These are phyloP conservation scores for Ips nitidus DNA, from an alignment of 1,140 invertebrate genomes.

Conservation along the genomic window DNA sequence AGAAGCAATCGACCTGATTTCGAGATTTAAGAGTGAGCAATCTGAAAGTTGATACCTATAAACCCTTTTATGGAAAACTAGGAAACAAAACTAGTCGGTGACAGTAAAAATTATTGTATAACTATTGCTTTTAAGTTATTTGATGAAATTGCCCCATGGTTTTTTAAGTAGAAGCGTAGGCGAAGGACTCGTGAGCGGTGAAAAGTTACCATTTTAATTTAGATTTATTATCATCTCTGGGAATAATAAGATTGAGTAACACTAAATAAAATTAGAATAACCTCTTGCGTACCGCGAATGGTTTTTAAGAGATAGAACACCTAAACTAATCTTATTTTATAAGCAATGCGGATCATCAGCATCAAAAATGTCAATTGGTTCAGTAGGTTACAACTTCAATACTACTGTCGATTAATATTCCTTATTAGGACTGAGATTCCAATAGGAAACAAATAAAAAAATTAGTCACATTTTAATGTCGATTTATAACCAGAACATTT, in stretches of 20 bases:
- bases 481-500: too few species aligned
- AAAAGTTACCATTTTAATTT: background rate
- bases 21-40: slow-evolving; percentile 28
- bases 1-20: slow-evolving; percentile 18
- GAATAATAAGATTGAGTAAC: slow-evolving; percentile 3
- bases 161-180: slow-evolving; percentile 14
- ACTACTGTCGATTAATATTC: too few species aligned
- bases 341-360: too few species aligned
- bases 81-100: slow-evolving; percentile 20
- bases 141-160: slow-evolving; percentile 22
- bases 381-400: too few species aligned
- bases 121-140: slow-evolving; percentile 28
- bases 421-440: too few species aligned
- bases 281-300: too few species aligned
- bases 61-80: slow-evolving; percentile 29
- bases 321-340: too few species aligned
- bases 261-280: background rate
- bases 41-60: slow-evolving; percentile 30
- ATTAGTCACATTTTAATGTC: too few species aligned
- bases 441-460: too few species aligned
- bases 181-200: background rate
- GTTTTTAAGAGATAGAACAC: too few species aligned
- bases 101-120: slow-evolving; percentile 31
- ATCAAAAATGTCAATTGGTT: too few species aligned
- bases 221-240: background rate